These are phyloP conservation scores for Copidosoma floridanum DNA, from an alignment of 1,140 invertebrate genomes.

Conservation along the genomic window DNA sequence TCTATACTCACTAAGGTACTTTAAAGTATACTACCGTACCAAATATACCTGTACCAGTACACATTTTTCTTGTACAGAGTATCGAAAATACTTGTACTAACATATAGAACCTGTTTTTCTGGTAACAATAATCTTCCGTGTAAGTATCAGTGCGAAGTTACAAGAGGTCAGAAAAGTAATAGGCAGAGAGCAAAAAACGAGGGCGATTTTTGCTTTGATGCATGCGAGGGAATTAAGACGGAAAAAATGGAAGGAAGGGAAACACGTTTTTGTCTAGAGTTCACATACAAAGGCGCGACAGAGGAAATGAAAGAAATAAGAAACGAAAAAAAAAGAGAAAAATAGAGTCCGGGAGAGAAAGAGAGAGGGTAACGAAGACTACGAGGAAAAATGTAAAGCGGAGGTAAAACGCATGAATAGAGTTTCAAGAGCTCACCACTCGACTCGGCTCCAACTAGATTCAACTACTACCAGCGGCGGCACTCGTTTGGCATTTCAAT, in stretches of 20 bases:
- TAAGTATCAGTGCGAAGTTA: too few species aligned
- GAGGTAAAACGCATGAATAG: constrained; percentile 35
- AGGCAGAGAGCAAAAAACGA: not conserved
- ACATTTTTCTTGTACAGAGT: too few species aligned
- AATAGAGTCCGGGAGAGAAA: not conserved
- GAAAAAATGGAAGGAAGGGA: not conserved
- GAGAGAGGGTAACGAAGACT: constrained; percentile 4
- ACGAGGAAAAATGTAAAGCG: constrained; percentile 10
- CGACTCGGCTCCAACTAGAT: constrained; percentile 4
- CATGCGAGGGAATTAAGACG: not conserved
- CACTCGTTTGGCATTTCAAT: constrained; percentile 33
- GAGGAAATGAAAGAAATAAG: too few species aligned
- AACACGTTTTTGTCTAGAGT: not conserved
- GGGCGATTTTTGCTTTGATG: not conserved
- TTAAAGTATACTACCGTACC: too few species aligned
- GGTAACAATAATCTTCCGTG: too few species aligned
- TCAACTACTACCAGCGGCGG: not conserved
- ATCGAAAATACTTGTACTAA: too few species aligned
- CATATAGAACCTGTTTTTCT: too few species aligned
- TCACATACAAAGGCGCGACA: too few species aligned
- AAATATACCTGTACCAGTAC: too few species aligned
- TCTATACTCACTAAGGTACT: too few species aligned
- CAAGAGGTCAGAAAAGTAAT: too few species aligned
- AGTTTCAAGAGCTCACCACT: constrained; percentile 34
- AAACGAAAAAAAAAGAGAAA: too few species aligned